Evolutionary conservation across 2,888 invertebrate species (phyloP), one percentile per base, ranked within the genome.

Genomic region (Meganola albula): DNA sequence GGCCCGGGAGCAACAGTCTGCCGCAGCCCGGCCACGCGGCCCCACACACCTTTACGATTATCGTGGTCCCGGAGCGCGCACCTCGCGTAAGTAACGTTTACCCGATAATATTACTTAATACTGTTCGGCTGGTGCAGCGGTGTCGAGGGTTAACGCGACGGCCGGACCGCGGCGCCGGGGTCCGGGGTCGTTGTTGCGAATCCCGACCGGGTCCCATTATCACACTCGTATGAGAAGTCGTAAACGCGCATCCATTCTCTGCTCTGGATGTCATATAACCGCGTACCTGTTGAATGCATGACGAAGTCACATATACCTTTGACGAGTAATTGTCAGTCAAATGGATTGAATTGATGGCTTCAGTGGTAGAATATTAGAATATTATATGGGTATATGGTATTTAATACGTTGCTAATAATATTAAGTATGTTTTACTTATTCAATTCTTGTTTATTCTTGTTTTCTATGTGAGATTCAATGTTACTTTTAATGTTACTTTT

Each of bases 1-100:
- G 74, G 65, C 84, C 84, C 72, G 83, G 84, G 84, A 82, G 84
- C 84, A 85, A 85, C 84, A 85, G 84, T 85, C 83, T 85, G 84
- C 84, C 83, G 82, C 73, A 74, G 83, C 83, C 74, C 84, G 82
- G 83, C 79, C 79, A 77, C 82, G 82, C 82, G 84, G 77, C 66
- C 62, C 60, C 73, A 79, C 77, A 64, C 66, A 58, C 58, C 60
- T 60, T 65, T 59, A 64, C 63, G 63, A 72, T 71, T 70, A 63
- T 66, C 64, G 67, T 53, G 63, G 56, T 50, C 55, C 53, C 58
- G 58, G 62, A 64, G 48, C 64, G 61, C 58, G 63, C 56, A 59
- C 49, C 59, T 52, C 72, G 71, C 79, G 79, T 80, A 75, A 80
- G 82, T 80, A 77, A 60, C 64, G 55, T 66, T 67, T 71, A 57